phyloP scores from a whole-genome alignment of 2,888 invertebrate genomes.

The Dusona sp. region DNA sequence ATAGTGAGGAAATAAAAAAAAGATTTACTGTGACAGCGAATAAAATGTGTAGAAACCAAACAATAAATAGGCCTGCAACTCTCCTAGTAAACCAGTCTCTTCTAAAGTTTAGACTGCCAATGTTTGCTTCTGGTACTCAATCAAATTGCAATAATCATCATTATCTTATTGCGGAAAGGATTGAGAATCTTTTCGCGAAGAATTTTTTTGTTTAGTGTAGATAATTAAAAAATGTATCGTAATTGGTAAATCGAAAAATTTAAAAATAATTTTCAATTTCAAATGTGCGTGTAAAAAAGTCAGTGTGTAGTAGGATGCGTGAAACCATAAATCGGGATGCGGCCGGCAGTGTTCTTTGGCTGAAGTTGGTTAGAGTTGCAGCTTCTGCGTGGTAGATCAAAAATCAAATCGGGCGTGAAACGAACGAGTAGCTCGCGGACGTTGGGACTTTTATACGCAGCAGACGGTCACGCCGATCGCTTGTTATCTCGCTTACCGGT shows the following conservation, averaged over 20 bases:
- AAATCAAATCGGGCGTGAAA: slow-evolving; percentile 74
- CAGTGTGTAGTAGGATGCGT: slow-evolving; percentile 57
- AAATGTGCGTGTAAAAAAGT: slow-evolving; percentile 16
- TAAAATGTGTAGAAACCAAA: too few species aligned
- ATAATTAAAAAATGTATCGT: neutral
- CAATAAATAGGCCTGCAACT: too few species aligned
- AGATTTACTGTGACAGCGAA: too few species aligned
- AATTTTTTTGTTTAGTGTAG: neutral
- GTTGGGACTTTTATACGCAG: slow-evolving; percentile 60
- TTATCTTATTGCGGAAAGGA: neutral
- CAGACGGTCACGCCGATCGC: slow-evolving; percentile 69
- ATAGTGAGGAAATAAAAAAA: too few species aligned
- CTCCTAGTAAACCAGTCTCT: neutral
- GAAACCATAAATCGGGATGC: slow-evolving; percentile 64
- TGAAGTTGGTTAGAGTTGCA: slow-evolving; percentile 54
- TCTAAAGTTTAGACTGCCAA: neutral
- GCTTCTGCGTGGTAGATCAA: slow-evolving; percentile 70
- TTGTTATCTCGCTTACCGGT: slow-evolving; percentile 72
- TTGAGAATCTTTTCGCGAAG: neutral
- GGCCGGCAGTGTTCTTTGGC: slow-evolving; percentile 29
- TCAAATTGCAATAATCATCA: too few species aligned
- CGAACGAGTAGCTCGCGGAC: slow-evolving; percentile 68
- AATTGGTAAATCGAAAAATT: slow-evolving; percentile 16
- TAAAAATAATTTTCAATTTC: slow-evolving; percentile 43
- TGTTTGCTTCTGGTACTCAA: neutral